Percentiles rank a stretch among this genome's conserved stretches.
These are phyloP conservation scores for Paramuricea clavata DNA, from an alignment of 92 coral and sea anemone genomes.

Conservation along the genomic window DNA sequence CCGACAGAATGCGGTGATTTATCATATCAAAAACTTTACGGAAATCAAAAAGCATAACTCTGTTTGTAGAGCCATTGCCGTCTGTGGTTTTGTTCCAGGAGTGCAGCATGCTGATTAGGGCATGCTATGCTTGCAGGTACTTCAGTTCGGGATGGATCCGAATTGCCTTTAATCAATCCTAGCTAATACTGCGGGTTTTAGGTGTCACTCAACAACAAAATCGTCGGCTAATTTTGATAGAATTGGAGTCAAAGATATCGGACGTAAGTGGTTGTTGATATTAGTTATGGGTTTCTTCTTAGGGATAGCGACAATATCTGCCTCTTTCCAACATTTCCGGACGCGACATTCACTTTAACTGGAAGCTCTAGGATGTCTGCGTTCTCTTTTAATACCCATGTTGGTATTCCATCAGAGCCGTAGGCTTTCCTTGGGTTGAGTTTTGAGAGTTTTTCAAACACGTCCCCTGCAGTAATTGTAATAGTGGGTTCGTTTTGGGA, in stretches of 20 bases:
- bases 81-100: conserved; percentile 48
- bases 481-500: not conserved
- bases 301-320: conserved; percentile 49
- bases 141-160: conserved; percentile 4
- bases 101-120: conserved; percentile 42
- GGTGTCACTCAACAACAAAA: not conserved
- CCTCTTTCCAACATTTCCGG: conserved; percentile 59
- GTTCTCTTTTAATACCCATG: conserved; percentile 56
- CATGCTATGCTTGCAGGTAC: conserved; percentile 40
- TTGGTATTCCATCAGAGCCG: conserved; percentile 64
- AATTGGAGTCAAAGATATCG: not conserved
- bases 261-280: not conserved
- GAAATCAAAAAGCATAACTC: conserved; percentile 37
- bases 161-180: not conserved
- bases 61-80: conserved; percentile 37
- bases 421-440: conserved; percentile 50
- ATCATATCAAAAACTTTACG: conserved; percentile 52
- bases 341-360: conserved; percentile 49
- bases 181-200: conserved; percentile 5
- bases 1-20: conserved; percentile 39
- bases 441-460: not conserved
- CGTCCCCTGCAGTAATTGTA: not conserved
- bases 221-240: conserved; percentile 24
- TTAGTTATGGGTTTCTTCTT: conserved; percentile 44
- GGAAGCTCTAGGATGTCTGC: conserved; percentile 58